Base-by-base conservation (phyloP, 2,888 invertebrate species). In the Eilema griseolum region DNA sequence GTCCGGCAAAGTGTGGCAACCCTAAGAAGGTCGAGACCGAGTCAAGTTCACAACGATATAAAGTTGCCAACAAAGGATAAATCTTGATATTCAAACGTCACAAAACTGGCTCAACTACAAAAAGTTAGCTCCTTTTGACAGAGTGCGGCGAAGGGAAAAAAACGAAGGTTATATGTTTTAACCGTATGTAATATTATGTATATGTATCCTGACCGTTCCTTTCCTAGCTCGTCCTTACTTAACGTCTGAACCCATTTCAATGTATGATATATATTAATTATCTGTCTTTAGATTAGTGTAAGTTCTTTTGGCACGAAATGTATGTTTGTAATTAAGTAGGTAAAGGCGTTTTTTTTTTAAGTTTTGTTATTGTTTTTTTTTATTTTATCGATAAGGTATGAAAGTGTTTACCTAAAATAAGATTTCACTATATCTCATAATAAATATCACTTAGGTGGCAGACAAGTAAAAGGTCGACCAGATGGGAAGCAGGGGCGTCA, bases 31-130 rank as follows among this genome's bases (percentile, higher is more conserved):
- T 78, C 75, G 68, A 28, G n/a, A 52, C 64, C 66, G 76, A 73
- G 74, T 82, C 78, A 81, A 81, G 80, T 82, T 81, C 73, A 73
- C 61, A 65, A 28, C 73, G 61, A 71, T 64, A 56, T 33, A 70
- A 66, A 66, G 62, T 82, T 80, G 78, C 78, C 52, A 65, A 71
- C 57, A 77, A 77, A 74, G 70, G 74, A 80, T 74, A 72, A 71
- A 66, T 65, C 69, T 69, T 72, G 66, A 73, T 71, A 80, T 80
- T 73, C 33, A 59, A 12, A 69, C 41, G 41, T n/a, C 59, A 59
- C 7, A 59, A 59, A 59, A 59, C 26, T 28, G 60, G 23, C 8
- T 33, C 10, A 31, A 56, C 20, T 59, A 26, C 7, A 59, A 59
- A 59, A 59, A 59, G 23, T 59, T 64, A 46, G 16, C 41, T 69